A percentile compares a stretch with the other conserved stretches of the same genome.
Evolutionary conservation across 2,797 vertebrate genomes (phyloP).

Genomic region (Coendou prehensilis): DNA sequence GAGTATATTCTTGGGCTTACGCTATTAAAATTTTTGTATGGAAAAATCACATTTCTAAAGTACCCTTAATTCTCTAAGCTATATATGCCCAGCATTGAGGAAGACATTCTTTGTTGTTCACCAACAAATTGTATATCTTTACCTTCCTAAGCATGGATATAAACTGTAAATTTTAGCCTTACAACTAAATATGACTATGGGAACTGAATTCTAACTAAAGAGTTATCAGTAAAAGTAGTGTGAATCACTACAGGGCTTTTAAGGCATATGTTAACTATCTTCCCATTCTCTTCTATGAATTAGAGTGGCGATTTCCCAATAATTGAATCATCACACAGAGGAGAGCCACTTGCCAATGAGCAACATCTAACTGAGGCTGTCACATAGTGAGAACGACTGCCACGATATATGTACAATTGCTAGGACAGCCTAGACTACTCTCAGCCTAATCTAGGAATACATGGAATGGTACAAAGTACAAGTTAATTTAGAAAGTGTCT

Average conservation of each 20-base stretch:
- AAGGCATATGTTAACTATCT: background rate
- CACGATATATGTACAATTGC: background rate
- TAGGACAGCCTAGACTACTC: background rate
- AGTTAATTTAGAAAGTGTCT: background rate
- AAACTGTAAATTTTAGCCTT: background rate
- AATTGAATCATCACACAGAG: background rate
- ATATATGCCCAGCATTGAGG: background rate
- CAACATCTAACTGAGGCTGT: background rate
- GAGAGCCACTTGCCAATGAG: background rate
- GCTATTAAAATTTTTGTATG: background rate
- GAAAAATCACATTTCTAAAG: background rate
- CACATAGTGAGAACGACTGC: background rate
- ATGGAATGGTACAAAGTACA: background rate
- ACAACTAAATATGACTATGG: background rate
- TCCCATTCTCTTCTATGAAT: background rate
- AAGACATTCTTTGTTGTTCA: background rate
- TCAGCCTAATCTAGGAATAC: background rate
- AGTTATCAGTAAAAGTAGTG: background rate
- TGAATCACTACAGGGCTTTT: background rate
- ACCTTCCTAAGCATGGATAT: background rate
- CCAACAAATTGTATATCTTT: background rate
- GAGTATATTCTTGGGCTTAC: background rate
- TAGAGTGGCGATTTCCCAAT: background rate
- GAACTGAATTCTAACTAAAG: background rate
- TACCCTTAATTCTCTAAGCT: background rate